Percentiles rank a stretch among this genome's conserved stretches.
phyloP scores from a whole-genome alignment of 2,888 invertebrate genomes.

The Tenthredo notha region DNA sequence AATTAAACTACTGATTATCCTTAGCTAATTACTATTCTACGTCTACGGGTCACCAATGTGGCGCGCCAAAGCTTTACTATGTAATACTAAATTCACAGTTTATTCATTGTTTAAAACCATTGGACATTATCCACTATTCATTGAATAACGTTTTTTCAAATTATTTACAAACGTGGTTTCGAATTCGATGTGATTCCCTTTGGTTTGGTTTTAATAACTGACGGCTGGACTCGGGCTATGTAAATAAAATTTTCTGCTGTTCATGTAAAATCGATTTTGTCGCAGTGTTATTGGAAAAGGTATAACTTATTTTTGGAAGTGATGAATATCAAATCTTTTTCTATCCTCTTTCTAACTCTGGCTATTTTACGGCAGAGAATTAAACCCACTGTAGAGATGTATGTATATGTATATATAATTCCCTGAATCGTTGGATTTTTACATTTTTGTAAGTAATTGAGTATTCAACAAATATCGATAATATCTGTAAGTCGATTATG shows the following conservation, averaged over 20 bases:
- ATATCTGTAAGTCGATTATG: slow-evolving; percentile 4
- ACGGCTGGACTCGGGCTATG: slow-evolving; percentile 10
- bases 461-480: slow-evolving; percentile 20
- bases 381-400: neutral
- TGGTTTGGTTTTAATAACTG: neutral
- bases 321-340: neutral
- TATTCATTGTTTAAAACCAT: neutral
- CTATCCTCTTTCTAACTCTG: neutral
- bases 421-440: slow-evolving; percentile 16
- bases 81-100: neutral
- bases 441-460: slow-evolving; percentile 35
- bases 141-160: slow-evolving; percentile 5
- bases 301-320: neutral
- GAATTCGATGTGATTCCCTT: neutral
- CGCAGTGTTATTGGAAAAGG: neutral
- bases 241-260: slow-evolving; percentile 31
- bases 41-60: slow-evolving; percentile 25
- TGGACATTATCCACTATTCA: neutral
- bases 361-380: neutral
- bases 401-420: slow-evolving; percentile 22
- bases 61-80: slow-evolving; percentile 48
- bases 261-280: neutral
- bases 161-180: neutral
- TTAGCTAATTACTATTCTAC: slow-evolving; percentile 24
- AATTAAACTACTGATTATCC: slow-evolving; percentile 34